Evolutionary conservation across 2,797 vertebrate genomes (phyloP).

Genomic region (Xiphorhynchus erythropygius): DNA sequence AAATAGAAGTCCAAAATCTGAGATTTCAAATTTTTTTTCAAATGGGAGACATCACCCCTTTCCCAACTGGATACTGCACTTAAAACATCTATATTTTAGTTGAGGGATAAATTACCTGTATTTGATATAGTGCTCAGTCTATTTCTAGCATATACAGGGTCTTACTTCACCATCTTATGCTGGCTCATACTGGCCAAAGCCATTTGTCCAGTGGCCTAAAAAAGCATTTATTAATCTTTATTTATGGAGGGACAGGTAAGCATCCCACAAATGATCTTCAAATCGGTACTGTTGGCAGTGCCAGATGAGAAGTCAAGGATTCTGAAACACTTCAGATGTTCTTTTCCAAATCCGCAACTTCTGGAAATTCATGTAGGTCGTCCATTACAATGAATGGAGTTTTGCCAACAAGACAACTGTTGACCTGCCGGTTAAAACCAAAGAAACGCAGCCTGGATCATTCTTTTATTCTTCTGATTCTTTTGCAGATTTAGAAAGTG

Average conservation of each 20-base stretch:
- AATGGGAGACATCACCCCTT: neutral
- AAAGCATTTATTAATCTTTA: neutral
- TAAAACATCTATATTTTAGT: neutral
- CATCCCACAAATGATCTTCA: neutral
- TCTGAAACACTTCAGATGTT: neutral
- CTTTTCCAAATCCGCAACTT: neutral
- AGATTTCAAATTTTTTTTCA: neutral
- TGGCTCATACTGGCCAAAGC: neutral
- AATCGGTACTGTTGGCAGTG: neutral
- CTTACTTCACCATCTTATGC: neutral
- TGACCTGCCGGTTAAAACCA: slow-evolving; percentile 27
- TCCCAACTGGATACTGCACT: neutral
- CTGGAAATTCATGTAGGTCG: neutral
- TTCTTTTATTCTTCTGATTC: neutral
- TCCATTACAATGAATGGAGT: neutral
- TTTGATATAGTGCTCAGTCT: neutral
- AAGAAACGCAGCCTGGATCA: neutral
- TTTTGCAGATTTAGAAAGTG: slow-evolving; percentile 16
- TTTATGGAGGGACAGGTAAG: neutral
- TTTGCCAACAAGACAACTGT: slow-evolving; percentile 6
- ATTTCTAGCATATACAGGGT: neutral
- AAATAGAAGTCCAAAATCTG: neutral
- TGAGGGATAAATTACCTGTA: neutral
- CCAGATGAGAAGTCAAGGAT: neutral
- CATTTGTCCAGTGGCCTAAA: neutral